These are phyloP conservation scores for Alloscopus bannaensis DNA, from an alignment of 2,888 invertebrate genomes.

Conservation along the genomic window DNA sequence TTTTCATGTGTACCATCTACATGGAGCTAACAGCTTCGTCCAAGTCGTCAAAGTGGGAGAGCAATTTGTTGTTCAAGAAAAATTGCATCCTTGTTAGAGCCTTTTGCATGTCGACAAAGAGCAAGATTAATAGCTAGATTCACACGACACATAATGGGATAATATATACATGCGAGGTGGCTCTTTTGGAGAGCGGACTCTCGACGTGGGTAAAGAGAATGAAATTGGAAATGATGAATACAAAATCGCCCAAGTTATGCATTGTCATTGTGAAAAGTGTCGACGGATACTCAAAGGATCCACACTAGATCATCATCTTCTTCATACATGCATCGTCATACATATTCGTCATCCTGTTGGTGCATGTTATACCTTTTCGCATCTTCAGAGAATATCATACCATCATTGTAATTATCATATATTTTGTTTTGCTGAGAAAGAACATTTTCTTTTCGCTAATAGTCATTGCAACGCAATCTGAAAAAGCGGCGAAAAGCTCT, in stretches of 20 bases:
- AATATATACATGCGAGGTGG: background rate
- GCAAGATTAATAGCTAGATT: slow-evolving; percentile 35
- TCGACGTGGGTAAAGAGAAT: no score
- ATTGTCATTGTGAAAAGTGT: no score
- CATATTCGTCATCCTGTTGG: no score
- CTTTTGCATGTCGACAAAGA: slow-evolving; percentile 24
- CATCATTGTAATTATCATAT: slow-evolving; percentile 39
- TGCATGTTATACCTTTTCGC: background rate
- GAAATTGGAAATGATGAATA: no score
- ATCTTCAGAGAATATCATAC: background rate
- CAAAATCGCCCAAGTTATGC: no score
- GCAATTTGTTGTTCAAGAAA: background rate
- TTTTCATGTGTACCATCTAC: no score
- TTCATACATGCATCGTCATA: no score
- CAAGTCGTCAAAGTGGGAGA: background rate
- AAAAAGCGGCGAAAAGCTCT: slow-evolving; percentile 15
- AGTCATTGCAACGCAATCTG: slow-evolving; percentile 20
- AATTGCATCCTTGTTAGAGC: slow-evolving; percentile 17
- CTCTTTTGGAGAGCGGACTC: no score
- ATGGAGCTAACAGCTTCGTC: no score
- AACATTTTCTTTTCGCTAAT: slow-evolving; percentile 42
- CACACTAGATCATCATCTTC: no score
- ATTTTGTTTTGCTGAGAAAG: slow-evolving; percentile 35
- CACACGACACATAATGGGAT: slow-evolving; percentile 39
- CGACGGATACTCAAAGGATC: no score